These are phyloP conservation scores for Meloe dianella DNA, from an alignment of 2,888 invertebrate genomes.

Conservation along the genomic window DNA sequence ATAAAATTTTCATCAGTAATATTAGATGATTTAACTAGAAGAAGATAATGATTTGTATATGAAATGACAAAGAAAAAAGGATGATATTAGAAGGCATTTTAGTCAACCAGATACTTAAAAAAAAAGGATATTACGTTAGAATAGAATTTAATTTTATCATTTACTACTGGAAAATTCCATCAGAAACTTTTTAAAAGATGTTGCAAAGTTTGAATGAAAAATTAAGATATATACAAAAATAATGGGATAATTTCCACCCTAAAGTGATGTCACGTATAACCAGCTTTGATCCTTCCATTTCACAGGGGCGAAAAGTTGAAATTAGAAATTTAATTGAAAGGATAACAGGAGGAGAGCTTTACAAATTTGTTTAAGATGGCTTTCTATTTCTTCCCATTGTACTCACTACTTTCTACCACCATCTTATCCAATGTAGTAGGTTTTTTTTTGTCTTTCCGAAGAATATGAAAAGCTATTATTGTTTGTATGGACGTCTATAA, in stretches of 20 bases:
- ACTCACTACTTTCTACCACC: neutral
- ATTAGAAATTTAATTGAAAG: constrained; percentile 30
- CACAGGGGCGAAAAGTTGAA: constrained; percentile 19
- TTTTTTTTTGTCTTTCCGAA: constrained; percentile 22
- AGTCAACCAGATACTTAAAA: constrained; percentile 4
- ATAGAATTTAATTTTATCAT: constrained; percentile 37
- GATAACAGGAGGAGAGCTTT: neutral
- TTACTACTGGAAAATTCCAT: constrained; percentile 36
- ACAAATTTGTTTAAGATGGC: neutral
- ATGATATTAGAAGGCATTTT: neutral
- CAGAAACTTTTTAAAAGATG: constrained; percentile 32
- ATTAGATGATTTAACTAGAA: constrained; percentile 6
- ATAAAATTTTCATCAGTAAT: constrained; percentile 32
- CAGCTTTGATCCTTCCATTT: constrained; percentile 21
- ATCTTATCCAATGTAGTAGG: constrained; percentile 25
- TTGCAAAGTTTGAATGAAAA: constrained; percentile 40
- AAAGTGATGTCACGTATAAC: constrained; percentile 28
- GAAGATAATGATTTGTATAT: constrained; percentile 3
- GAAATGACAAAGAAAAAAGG: neutral
- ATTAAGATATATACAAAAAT: constrained; percentile 43
- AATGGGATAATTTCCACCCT: constrained; percentile 33
- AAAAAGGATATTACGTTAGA: constrained; percentile 35
- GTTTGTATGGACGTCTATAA: constrained; percentile 30
- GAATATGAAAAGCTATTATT: constrained; percentile 30
- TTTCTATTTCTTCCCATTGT: neutral